phyloP scores from a whole-genome alignment of 2,888 invertebrate species.

The Tinea pellionella region DNA sequence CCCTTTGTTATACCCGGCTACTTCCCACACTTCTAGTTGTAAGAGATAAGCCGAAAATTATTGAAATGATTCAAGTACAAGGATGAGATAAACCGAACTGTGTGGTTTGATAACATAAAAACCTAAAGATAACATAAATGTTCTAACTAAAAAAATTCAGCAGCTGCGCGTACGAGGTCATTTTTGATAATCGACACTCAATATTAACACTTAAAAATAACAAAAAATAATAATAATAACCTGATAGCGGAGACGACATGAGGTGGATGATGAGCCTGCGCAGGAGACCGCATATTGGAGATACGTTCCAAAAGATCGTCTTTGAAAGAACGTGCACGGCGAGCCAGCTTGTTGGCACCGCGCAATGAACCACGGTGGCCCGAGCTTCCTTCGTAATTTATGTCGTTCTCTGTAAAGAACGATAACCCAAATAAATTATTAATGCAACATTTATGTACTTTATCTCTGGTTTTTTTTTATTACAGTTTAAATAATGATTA shows the following conservation, averaged over 20 bases:
- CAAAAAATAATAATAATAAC: constrained; percentile 24
- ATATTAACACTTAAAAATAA: too few species aligned
- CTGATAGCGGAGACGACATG: constrained; percentile 59
- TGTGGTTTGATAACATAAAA: too few species aligned
- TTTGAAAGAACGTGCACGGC: constrained; percentile 91
- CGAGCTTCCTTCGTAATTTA: constrained; percentile 61
- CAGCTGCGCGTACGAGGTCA: too few species aligned
- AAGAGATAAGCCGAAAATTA: not conserved
- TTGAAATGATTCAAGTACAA: not conserved
- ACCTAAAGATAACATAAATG: too few species aligned
- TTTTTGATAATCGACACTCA: too few species aligned
- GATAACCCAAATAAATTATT: constrained; percentile 13
- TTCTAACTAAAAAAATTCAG: too few species aligned
- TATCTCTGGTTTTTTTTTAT: too few species aligned
- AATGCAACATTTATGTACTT: not conserved
- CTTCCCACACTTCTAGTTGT: too few species aligned
- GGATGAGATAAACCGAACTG: not conserved
- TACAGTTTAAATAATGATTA: too few species aligned
- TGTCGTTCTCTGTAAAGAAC: constrained; percentile 49
- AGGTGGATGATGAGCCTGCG: constrained; percentile 63
- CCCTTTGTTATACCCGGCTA: too few species aligned
- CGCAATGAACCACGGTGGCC: constrained; percentile 83
- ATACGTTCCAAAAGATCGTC: constrained; percentile 92
- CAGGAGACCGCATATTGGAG: constrained; percentile 89
- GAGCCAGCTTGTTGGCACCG: constrained; percentile 84